Conservation (phyloP, 2,888 invertebrate genomes). For the Hymenopus coronatus region DNA sequence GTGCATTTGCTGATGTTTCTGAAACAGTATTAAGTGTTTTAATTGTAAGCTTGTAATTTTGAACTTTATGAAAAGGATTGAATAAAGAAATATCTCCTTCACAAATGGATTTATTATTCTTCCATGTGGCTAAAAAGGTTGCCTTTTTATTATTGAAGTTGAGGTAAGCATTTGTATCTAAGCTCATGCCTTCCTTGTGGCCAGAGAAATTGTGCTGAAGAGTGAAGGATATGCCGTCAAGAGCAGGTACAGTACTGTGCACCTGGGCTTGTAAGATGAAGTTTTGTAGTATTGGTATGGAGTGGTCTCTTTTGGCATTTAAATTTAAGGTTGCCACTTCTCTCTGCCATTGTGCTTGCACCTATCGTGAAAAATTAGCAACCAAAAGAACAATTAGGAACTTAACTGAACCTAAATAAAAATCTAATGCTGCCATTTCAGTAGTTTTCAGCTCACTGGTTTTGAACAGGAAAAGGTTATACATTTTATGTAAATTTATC, state of each 20-base stretch:
- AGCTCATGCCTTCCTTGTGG: not conserved
- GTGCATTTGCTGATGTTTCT: slow-evolving; percentile 1
- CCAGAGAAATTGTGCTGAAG: not conserved
- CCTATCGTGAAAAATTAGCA: slow-evolving; percentile 7
- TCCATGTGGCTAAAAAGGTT: slow-evolving; percentile 8
- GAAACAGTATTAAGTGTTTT: not conserved
- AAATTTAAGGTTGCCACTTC: not conserved
- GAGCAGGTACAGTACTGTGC: not conserved
- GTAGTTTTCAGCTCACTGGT: too few species aligned
- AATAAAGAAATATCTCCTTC: not conserved
- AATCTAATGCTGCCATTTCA: too few species aligned
- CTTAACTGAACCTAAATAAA: not conserved
- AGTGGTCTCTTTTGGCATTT: not conserved
- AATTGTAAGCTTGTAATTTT: not conserved
- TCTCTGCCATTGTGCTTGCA: slow-evolving; percentile 8
- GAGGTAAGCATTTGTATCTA: not conserved
- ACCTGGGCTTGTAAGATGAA: not conserved
- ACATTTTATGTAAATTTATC: too few species aligned
- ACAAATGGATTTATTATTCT: not conserved
- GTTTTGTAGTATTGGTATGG: not conserved
- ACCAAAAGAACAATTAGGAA: not conserved
- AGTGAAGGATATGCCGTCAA: not conserved
- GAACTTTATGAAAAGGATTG: not conserved
- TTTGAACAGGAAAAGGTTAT: too few species aligned
- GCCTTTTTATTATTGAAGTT: not conserved